phyloP scores from a whole-genome alignment of 2,888 invertebrate genomes.

The Perdita meconis region DNA sequence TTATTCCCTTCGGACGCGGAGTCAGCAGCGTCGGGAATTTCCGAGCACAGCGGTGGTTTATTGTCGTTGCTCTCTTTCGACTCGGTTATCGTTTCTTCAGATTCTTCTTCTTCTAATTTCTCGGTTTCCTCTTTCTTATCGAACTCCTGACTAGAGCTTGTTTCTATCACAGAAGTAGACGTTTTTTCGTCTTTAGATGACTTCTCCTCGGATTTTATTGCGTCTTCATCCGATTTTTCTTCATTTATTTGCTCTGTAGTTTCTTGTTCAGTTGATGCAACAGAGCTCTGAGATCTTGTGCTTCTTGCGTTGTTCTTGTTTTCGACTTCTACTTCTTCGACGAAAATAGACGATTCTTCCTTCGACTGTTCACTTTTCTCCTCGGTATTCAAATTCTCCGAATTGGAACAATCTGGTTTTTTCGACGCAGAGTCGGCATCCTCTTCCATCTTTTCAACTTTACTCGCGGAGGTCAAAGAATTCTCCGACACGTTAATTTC shows the following conservation, averaged over 20 bases:
- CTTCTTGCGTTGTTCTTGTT: not conserved
- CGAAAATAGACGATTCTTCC: slow-evolving; percentile 8
- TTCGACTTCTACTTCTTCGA: slow-evolving; percentile 8
- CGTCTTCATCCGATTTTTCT: slow-evolving; percentile 20
- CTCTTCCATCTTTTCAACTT: slow-evolving; percentile 6
- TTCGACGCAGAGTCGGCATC: not conserved
- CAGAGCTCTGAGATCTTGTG: not conserved
- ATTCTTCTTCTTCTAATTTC: slow-evolving; percentile 20
- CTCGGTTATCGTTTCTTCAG: not conserved
- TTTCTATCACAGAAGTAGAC: slow-evolving; percentile 56
- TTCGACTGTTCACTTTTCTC: not conserved
- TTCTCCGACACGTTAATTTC: slow-evolving; percentile 52
- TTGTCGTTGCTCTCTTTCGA: slow-evolving; percentile 14
- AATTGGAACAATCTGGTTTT: slow-evolving; percentile 22
- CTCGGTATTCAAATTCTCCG: not conserved
- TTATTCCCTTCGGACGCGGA: slow-evolving; percentile 24
- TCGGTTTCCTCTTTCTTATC: slow-evolving; percentile 15
- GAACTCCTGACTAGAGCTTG: slow-evolving; percentile 61
- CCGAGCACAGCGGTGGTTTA: slow-evolving; percentile 16
- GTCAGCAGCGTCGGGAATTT: slow-evolving; percentile 2
- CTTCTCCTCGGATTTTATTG: slow-evolving; percentile 11
- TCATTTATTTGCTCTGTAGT: slow-evolving; percentile 2
- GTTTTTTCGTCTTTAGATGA: slow-evolving; percentile 18
- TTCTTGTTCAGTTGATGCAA: not conserved
- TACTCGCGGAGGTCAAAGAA: slow-evolving; percentile 34